Evolutionary conservation across 2,888 invertebrate species (phyloP).

Genomic region (Acleris cristana): DNA sequence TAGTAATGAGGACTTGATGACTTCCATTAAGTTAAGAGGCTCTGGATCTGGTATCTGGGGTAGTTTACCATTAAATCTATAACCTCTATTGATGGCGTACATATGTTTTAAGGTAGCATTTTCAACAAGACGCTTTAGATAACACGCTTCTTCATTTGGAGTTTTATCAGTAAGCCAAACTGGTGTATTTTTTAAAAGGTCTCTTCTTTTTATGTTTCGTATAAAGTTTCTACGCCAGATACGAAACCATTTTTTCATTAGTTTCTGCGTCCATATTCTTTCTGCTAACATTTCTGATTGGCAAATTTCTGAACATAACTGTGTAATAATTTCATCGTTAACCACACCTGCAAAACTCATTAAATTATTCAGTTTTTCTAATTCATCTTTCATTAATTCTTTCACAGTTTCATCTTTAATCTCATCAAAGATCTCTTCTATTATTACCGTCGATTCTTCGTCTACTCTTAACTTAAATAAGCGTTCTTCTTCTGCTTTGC

Average conservation of each 20-base stretch:
- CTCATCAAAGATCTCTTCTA: constrained; percentile 64
- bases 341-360: constrained; percentile 56
- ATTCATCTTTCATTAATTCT: constrained; percentile 61
- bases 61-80: constrained; percentile 67
- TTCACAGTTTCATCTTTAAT: constrained; percentile 57
- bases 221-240: constrained; percentile 66
- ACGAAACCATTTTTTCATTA: constrained; percentile 69
- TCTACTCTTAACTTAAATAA: constrained; percentile 66
- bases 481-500: constrained; percentile 63
- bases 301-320: constrained; percentile 65
- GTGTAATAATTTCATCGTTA: constrained; percentile 59
- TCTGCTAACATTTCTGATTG: constrained; percentile 69
- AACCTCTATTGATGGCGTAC: constrained; percentile 71
- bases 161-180: constrained; percentile 72
- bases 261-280: constrained; percentile 59
- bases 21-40: constrained; percentile 72
- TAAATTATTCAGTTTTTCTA: constrained; percentile 56
- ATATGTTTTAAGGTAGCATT: constrained; percentile 64
- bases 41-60: constrained; percentile 60
- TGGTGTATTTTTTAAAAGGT: constrained; percentile 71
- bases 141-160: constrained; percentile 64
- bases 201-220: constrained; percentile 66
- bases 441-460: constrained; percentile 62
- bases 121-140: constrained; percentile 62
- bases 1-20: constrained; percentile 70